Conservation (phyloP, 2,888 invertebrate species). For the Limnephilus rhombicus region DNA sequence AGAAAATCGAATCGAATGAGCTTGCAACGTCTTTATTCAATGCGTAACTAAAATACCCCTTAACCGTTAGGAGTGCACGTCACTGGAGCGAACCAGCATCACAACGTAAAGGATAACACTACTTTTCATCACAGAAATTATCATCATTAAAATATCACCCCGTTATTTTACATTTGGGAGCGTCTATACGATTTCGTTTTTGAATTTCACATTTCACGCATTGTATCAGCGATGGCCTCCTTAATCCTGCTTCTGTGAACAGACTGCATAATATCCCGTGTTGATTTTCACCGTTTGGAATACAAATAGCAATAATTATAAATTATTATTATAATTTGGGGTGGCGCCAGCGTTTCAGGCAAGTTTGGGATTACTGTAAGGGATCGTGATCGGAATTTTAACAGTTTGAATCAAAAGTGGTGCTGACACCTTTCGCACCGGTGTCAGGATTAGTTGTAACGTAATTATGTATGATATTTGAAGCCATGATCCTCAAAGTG, state of each 20-base stretch:
- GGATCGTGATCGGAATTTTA: background rate
- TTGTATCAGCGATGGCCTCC: background rate
- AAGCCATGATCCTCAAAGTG: too few species aligned
- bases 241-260: background rate
- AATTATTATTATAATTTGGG: background rate
- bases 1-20: too few species aligned
- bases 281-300: background rate
- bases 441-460: background rate
- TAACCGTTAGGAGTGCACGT: too few species aligned
- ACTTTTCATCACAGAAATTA: background rate
- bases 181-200: background rate
- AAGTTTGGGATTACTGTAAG: background rate
- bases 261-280: background rate
- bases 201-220: background rate
- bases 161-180: background rate
- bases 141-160: background rate
- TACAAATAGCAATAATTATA: constrained; percentile 1
- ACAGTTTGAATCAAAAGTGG: background rate
- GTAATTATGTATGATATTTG: background rate
- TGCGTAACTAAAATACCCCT: too few species aligned
- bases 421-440: background rate
- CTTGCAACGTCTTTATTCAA: too few species aligned
- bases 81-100: too few species aligned
- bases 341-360: background rate
- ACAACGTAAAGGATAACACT: too few species aligned